Conservation (phyloP, 2,113 vertebrate genomes). For the Menura novaehollandiae region DNA sequence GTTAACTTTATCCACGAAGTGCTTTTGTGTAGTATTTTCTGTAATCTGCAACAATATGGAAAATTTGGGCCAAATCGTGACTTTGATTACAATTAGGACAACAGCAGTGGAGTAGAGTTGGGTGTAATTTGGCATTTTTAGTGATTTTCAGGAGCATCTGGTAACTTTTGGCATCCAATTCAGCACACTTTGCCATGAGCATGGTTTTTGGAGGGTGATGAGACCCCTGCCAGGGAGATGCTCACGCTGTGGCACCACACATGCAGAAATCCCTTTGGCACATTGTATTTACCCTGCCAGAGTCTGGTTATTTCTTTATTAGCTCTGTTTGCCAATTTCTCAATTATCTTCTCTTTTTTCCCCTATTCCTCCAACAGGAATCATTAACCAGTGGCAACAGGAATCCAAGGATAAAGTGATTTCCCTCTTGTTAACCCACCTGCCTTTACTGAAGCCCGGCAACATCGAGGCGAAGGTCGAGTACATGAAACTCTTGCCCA, state of each 20-base stretch:
- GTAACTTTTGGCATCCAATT: neutral
- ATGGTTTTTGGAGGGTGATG: neutral
- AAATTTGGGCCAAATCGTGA: rapidly evolving
- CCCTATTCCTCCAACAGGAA: slow-evolving; percentile 65
- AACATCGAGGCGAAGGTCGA: slow-evolving; percentile 94
- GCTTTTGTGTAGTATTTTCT: neutral
- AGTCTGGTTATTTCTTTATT: neutral
- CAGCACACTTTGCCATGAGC: rapidly evolving
- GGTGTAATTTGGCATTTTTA: neutral
- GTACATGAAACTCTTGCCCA: slow-evolving; percentile 96
- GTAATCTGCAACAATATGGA: neutral
- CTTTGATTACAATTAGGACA: neutral
- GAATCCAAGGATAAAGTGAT: slow-evolving; percentile 97
- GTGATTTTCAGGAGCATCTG: neutral
- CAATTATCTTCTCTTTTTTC: neutral
- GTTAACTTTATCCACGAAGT: rapidly evolving
- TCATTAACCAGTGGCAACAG: slow-evolving; percentile 95
- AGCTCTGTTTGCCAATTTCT: neutral
- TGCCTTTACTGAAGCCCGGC: slow-evolving; percentile 94
- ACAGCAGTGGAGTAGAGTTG: neutral
- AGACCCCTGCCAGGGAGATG: neutral
- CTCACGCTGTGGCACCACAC: rapidly evolving
- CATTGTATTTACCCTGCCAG: neutral
- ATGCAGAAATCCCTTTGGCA: neutral
- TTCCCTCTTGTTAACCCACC: slow-evolving; percentile 91